Evolutionary conservation across 2,113 vertebrate species (phyloP), one percentile per base, ranked within the genome.

Genomic region (Elanoides forficatus): DNA sequence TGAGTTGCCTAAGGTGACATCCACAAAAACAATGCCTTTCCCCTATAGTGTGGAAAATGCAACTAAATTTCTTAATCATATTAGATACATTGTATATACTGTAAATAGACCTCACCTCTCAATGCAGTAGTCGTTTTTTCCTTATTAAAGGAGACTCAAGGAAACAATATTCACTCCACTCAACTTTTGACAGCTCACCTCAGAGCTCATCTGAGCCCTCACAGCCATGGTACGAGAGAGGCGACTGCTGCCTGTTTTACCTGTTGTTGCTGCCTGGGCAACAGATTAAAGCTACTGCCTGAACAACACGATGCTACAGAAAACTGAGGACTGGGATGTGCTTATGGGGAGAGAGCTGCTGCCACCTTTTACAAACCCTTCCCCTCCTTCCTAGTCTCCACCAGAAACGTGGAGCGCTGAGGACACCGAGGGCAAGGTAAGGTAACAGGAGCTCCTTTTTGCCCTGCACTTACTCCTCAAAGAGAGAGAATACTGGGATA

Each of bases 331-430:
- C 2, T 0, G 1, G 38, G 74, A 60, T 13, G 26, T 26, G 62
- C 13, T 43, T 15, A 1, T 0, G 13, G 55, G 42, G 13, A 68
- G 9, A 68, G 55, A 55, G 48, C 30, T 62, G 43, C 81, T 79
- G 20, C 34, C 29, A 8, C 27, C 12, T 53, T 30, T 36, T 27
- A 60, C 52, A 79, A 67, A 56, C 12, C 25, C 53, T 2, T 45
- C 50, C 19, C 29, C 19, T 36, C 18, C 32, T 65, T 17, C 30
- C 27, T 3, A 0, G 14, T 15, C 22, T 58, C 26, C n/a, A n/a
- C 36, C 20, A 47, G 26, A 34, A 73, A 32, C 25, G 3, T 3
- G 15, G 42, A 40, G 27, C 0, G 0, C 1, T 0, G 6, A 52
- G 34, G n/a, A 55, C 17, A 19, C 40, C 1, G 20, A 56, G 20